Conservation (phyloP, 1,140 invertebrate species). For the Popillia japonica region DNA sequence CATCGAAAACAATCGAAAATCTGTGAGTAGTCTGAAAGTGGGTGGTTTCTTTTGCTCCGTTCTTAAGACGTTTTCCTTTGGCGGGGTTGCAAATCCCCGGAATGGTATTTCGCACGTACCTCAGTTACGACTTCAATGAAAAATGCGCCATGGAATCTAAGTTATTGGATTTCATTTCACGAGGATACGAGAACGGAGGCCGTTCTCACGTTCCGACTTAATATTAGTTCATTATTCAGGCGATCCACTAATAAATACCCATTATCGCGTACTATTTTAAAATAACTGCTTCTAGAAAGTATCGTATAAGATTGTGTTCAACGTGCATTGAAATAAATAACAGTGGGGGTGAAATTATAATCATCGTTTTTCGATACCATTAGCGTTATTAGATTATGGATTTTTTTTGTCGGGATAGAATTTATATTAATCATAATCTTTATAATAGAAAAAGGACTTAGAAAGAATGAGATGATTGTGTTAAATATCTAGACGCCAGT, state of each 20-base stretch:
- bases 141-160: slow-evolving; percentile 50
- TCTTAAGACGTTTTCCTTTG: neutral
- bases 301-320: neutral
- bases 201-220: slow-evolving; percentile 52
- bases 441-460: no score
- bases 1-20: slow-evolving; percentile 17
- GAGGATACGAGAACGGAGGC: slow-evolving; percentile 45
- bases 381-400: neutral
- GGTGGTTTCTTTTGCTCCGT: neutral
- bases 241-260: slow-evolving; percentile 31
- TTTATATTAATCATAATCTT: no score
- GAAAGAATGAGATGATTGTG: no score
- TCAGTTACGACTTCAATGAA: slow-evolving; percentile 47
- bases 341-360: neutral
- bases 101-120: slow-evolving; percentile 50
- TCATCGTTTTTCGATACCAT: neutral
- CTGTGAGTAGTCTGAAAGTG: neutral
- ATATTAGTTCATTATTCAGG: slow-evolving; percentile 45
- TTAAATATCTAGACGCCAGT: no score
- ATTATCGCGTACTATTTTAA: slow-evolving; percentile 24
- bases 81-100: slow-evolving; percentile 32
- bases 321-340: slow-evolving; percentile 23
- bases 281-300: slow-evolving; percentile 25
- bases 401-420: no score
- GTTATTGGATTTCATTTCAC: slow-evolving; percentile 54